These are phyloP conservation scores for Lagorchestes hirsutus DNA, from an alignment of 2,797 vertebrate genomes.

Conservation along the genomic window DNA sequence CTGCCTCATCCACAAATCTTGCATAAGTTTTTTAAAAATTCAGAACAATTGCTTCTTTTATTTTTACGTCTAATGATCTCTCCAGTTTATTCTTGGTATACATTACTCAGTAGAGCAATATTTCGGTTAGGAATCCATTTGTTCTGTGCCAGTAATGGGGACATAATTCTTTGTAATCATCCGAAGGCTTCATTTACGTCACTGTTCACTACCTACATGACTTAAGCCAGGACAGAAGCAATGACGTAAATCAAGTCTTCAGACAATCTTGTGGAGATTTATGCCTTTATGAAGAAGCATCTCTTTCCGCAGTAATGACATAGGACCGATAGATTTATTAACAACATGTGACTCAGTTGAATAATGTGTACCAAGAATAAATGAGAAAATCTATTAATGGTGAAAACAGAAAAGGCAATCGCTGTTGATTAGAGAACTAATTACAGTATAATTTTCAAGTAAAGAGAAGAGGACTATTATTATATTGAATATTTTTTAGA, in stretches of 20 bases:
- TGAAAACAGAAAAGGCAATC: constrained; percentile 51
- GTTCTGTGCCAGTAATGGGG: constrained; percentile 7
- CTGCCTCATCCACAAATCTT: constrained; percentile 53
- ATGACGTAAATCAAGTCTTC: constrained; percentile 10
- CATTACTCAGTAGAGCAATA: constrained; percentile 65
- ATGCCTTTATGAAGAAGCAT: constrained; percentile 29
- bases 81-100: constrained; percentile 69
- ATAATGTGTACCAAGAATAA: constrained; percentile 49
- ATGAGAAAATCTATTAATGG: constrained; percentile 50
- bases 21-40: constrained; percentile 38
- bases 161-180: constrained; percentile 40
- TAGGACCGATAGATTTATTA: constrained; percentile 3
- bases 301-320: constrained; percentile 48
- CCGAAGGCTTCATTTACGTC: constrained; percentile 41
- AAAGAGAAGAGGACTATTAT: not conserved
- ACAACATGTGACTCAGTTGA: constrained; percentile 50
- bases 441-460: not conserved
- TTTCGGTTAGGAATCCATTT: constrained; percentile 60
- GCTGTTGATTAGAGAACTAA: constrained; percentile 35
- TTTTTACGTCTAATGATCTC: constrained; percentile 59
- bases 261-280: constrained; percentile 29
- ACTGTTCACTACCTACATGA: constrained; percentile 25
- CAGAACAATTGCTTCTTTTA: constrained; percentile 61
- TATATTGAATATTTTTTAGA: not conserved
- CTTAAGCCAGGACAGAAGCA: constrained; percentile 9